Evolutionary conservation across 2,113 vertebrate genomes (phyloP), one percentile per base, ranked within the genome.

Genomic region (Forbesichthys agassizii): DNA sequence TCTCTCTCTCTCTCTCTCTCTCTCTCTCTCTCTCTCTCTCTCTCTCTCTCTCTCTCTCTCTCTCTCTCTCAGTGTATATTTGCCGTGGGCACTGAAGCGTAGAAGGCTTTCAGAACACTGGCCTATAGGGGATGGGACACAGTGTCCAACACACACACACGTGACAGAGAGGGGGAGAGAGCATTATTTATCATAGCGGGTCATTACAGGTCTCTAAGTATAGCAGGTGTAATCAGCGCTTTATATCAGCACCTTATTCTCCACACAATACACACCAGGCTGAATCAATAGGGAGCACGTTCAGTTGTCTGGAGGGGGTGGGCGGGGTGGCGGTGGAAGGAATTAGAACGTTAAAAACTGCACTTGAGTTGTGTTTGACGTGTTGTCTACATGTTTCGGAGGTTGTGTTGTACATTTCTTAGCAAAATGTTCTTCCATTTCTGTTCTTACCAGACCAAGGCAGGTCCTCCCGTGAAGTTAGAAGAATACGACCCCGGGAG

Each of bases 31-130:
- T n/a, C n/a, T n/a, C n/a, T n/a, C n/a, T n/a, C n/a, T n/a, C n/a
- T n/a, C n/a, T n/a, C n/a, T n/a, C n/a, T n/a, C n/a, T n/a, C n/a
- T n/a, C n/a, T n/a, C n/a, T n/a, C n/a, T n/a, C n/a, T n/a, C n/a
- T 84, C 89, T 90, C 88, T 91, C 88, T 91, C 92, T 93, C 89
- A 86, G 88, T 86, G 84, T 86, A 88, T 92, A 92, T 92, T 92
- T 92, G 91, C 88, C 85, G 88, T 82, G 86, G 51, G 89, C 89
- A 65, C 84, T 92, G 88, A 71, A 88, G 90, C 90, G 74, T 92
- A 90, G 88, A 90, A 90, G 84, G 86, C 91, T 92, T 92, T 91
- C 84, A 90, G 88, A 88, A 87, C 80, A 78, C 86, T 68, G 88
- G 89, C 86, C 88, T 88, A 90, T 83, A 86, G 88, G 89, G 89